Evolutionary conservation across 2,797 vertebrate genomes (phyloP).

Genomic region (Pachyuromys duprasi): DNA sequence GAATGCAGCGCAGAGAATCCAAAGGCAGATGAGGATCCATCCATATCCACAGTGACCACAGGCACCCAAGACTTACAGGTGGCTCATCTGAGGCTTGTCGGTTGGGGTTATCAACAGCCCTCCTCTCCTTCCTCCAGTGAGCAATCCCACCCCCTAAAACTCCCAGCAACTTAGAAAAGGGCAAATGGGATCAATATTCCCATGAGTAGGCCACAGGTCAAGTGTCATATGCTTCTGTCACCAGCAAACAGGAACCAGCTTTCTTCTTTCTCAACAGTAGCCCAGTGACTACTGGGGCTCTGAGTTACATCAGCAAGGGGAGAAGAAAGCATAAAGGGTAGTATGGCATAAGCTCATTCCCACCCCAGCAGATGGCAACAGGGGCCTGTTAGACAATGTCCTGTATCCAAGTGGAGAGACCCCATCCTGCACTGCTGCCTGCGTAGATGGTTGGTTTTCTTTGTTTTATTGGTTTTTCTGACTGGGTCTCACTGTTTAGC

Average conservation of each 20-base stretch:
- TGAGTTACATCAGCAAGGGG: background rate
- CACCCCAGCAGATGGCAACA: background rate
- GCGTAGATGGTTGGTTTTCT: background rate
- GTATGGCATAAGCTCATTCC: background rate
- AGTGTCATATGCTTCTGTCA: conserved; percentile 38
- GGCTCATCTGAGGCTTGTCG: background rate
- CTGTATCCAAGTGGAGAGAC: background rate
- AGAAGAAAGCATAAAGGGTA: background rate
- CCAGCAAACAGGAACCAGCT: background rate
- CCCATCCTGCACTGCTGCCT: background rate
- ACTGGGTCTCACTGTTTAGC: background rate
- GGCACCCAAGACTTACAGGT: background rate
- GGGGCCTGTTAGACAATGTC: background rate
- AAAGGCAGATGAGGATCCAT: background rate
- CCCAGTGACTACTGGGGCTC: background rate
- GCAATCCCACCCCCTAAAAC: background rate
- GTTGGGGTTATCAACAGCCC: background rate
- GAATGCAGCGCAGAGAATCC: background rate
- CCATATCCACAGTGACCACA: background rate
- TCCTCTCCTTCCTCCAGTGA: background rate
- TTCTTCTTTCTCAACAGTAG: background rate
- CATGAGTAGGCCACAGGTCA: conserved; percentile 31
- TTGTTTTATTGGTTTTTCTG: background rate
- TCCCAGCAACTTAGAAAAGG: conserved; percentile 38
- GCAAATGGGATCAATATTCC: conserved; percentile 14